Evolutionary conservation across 2,888 invertebrate genomes (phyloP).

Genomic region (Masnerella sp.): DNA sequence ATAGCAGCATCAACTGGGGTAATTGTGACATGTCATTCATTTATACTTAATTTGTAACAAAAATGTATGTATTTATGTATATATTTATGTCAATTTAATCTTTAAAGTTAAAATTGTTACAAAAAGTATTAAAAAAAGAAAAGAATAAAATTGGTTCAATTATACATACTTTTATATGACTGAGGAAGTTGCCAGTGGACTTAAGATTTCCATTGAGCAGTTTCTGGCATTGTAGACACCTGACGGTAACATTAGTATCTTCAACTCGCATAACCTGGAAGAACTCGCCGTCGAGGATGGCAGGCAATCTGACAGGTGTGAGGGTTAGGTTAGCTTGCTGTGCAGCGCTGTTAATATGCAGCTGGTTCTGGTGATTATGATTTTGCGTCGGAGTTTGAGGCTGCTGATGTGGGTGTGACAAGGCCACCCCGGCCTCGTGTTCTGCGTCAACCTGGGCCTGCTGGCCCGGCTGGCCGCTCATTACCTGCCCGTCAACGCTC

Average conservation of each 20-base stretch:
- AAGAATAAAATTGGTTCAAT: too few species aligned
- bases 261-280: constrained; percentile 75
- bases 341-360: constrained; percentile 67
- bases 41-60: too few species aligned
- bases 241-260: constrained; percentile 75
- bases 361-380: constrained; percentile 66
- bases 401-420: constrained; percentile 62
- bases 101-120: too few species aligned
- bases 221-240: constrained; percentile 75
- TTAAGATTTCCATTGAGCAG: constrained; percentile 75
- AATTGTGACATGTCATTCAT: too few species aligned
- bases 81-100: too few species aligned
- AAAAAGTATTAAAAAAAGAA: too few species aligned
- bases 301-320: constrained; percentile 74
- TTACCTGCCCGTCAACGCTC: constrained; percentile 63
- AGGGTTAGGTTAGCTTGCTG: constrained; percentile 70
- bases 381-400: too few species aligned
- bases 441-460: constrained; percentile 67
- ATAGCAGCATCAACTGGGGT: too few species aligned
- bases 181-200: constrained; percentile 76
- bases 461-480: constrained; percentile 59
- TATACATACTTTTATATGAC: constrained; percentile 75
- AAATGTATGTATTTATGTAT: too few species aligned
- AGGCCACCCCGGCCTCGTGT: constrained; percentile 61
- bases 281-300: constrained; percentile 75